phyloP scores from a whole-genome alignment of 1,140 invertebrate genomes.

The Pollicipes pollicipes region DNA sequence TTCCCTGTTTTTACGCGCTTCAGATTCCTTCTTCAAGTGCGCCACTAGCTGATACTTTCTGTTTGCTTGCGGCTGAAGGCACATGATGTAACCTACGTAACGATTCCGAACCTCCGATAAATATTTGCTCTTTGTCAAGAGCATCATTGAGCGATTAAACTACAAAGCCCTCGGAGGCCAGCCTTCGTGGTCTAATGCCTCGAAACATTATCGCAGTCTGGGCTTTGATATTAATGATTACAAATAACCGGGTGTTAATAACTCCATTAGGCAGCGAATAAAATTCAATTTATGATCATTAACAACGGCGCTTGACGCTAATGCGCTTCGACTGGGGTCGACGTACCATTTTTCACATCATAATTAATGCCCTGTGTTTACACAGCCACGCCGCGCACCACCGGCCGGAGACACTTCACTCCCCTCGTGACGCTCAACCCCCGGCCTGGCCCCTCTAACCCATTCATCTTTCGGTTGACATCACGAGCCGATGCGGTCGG shows the following conservation, averaged over 20 bases:
- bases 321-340: background rate
- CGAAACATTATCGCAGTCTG: background rate
- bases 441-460: no score
- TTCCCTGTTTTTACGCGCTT: no score
- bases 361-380: background rate
- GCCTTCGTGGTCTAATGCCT: background rate
- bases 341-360: background rate
- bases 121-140: no score
- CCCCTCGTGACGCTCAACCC: background rate
- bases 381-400: background rate
- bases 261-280: background rate
- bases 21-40: no score
- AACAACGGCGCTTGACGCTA: background rate
- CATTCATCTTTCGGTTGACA: background rate
- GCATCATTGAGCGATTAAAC: no score
- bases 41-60: no score
- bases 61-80: no score
- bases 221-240: background rate
- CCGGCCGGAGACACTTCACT: background rate
- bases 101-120: no score
- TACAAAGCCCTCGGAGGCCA: background rate
- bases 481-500: background rate
- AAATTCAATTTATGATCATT: constrained; percentile 2
- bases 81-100: no score
- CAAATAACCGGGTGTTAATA: constrained; percentile 2